A percentile compares a stretch with the other conserved stretches of the same genome.
phyloP scores from a whole-genome alignment of 2,888 invertebrate species.

The Syrista parreyssii region DNA sequence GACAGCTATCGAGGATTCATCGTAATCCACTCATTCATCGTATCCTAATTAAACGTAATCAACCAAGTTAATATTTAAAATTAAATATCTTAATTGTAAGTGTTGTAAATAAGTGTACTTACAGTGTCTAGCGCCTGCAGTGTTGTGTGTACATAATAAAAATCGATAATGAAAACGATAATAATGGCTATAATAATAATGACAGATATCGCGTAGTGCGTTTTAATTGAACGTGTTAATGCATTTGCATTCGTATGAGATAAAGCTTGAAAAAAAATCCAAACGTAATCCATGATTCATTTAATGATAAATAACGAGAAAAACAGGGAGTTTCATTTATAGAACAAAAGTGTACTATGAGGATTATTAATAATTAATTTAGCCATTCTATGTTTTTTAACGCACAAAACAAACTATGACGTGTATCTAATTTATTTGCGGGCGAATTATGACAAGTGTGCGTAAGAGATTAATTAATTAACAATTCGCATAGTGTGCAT shows the following conservation, averaged over 20 bases:
- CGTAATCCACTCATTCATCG: constrained; percentile 14
- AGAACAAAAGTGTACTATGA: not conserved
- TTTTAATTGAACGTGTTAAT: not conserved
- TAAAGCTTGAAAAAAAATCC: not conserved
- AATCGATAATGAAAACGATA: constrained; percentile 9
- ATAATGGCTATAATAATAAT: constrained; percentile 7
- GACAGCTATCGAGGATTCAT: constrained; percentile 26
- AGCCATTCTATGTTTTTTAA: not conserved
- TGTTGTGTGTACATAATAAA: constrained; percentile 58
- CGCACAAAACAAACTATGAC: not conserved
- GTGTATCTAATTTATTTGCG: not conserved
- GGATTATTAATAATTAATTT: not conserved
- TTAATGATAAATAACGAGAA: not conserved
- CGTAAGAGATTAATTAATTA: not conserved
- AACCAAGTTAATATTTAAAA: constrained; percentile 29
- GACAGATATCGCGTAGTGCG: not conserved
- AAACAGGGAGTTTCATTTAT: constrained; percentile 3
- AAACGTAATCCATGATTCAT: not conserved
- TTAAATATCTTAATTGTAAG: constrained; percentile 56
- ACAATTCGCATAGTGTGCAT: not conserved
- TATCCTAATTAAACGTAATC: constrained; percentile 21
- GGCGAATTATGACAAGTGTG: not conserved
- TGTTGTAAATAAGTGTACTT: constrained; percentile 67
- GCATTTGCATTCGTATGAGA: not conserved
- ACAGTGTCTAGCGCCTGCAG: constrained; percentile 63